A percentile compares a stretch with the other conserved stretches of the same genome.
phyloP scores from a whole-genome alignment of 2,797 vertebrate species.

The Siniperca scherzeri region DNA sequence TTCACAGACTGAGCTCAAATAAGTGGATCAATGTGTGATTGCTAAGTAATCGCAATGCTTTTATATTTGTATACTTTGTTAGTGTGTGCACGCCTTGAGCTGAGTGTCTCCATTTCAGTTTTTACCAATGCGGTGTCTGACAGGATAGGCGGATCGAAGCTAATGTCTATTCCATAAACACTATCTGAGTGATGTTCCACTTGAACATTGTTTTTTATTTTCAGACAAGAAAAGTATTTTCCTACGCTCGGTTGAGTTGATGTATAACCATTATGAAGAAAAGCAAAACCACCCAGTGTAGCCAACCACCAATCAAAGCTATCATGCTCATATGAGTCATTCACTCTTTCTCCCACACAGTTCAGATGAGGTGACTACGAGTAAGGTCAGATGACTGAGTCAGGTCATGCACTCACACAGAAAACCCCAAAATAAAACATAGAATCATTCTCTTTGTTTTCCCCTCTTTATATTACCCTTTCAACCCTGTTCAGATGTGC shows the following conservation, averaged over 20 bases:
- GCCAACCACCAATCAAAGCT: conserved; percentile 66
- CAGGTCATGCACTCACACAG: conserved; percentile 42
- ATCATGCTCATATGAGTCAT: conserved; percentile 62
- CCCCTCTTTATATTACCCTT: conserved; percentile 12
- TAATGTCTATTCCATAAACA: conserved; percentile 48
- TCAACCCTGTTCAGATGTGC: conserved; percentile 18
- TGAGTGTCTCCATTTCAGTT: conserved; percentile 36
- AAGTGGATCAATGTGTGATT: conserved; percentile 31
- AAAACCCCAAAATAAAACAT: conserved; percentile 46
- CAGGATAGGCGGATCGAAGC: conserved; percentile 29
- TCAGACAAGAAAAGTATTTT: conserved; percentile 53
- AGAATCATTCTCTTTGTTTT: conserved; percentile 37
- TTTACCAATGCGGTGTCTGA: conserved; percentile 39
- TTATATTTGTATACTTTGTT: conserved; percentile 35
- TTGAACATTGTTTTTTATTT: conserved; percentile 42
- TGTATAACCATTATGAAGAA: conserved; percentile 60
- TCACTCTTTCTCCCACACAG: conserved; percentile 58
- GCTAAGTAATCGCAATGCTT: conserved; percentile 37
- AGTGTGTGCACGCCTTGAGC: neutral
- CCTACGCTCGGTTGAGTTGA: conserved; percentile 38
- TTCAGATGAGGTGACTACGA: conserved; percentile 54
- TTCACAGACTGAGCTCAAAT: conserved; percentile 24
- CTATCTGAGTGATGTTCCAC: conserved; percentile 39
- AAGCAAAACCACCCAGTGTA: conserved; percentile 52
- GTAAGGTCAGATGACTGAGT: conserved; percentile 43